Evolutionary conservation across 2,888 invertebrate species (phyloP), one percentile per base, ranked within the genome.

Genomic region (Cinara cedri): DNA sequence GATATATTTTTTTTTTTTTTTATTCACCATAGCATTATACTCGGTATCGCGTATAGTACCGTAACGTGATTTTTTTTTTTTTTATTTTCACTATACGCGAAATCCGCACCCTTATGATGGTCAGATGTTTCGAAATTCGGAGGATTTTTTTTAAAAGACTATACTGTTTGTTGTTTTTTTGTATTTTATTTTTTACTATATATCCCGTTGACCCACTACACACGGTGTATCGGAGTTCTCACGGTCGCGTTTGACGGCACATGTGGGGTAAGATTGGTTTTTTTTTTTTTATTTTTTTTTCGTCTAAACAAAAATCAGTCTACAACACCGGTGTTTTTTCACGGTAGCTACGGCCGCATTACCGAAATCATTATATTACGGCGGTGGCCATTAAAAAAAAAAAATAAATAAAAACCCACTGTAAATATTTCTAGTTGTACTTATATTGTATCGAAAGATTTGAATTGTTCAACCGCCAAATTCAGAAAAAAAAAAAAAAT

Each of bases 81-180:
- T 44, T 63, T 44, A 34, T 49, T 46, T 16, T 62, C n/a, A 62
- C 46, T 24, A 54, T 8, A 49, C 46, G 60, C 19, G 42, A 62
- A 51, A 44, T 26, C 46, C 76, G 34, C 34, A 76, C 76, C 76
- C 66, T 68, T 68, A 49, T 21, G 65, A 3, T 34, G 76, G 76
- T 76, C 76, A 76, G 76, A 66, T 76, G 76, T 76, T 76, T 8
- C 26, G 57, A 76, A 76, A 66, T 68, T 68, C 26, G 66, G 46
- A 66, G 66, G 76, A 66, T 76, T 55, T 72, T 75, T 76, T 76
- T 74, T 57, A 24, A 19, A 46, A n/a, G 26, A 75, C 54, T 46
- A n/a, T n/a, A 55, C 63, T 46, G n/a, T 42, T 55, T 55, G 19
- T 26, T n/a, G 19, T 63, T 55, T 71, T 24, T 54, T 34, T 70